Conservation (phyloP, 2,888 invertebrate species). For the Tholera decimalis region DNA sequence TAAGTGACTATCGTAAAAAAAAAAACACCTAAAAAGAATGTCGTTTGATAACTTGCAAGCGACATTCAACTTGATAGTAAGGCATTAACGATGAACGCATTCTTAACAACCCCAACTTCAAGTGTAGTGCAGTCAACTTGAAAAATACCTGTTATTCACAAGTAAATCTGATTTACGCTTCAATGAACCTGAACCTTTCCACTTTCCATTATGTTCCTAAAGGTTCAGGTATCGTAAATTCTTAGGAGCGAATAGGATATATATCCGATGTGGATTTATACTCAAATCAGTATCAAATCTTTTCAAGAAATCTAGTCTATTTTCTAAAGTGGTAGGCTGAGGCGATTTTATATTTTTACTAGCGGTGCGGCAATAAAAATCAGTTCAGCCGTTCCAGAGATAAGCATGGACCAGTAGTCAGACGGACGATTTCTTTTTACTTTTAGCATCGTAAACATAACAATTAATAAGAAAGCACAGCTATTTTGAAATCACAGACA, state of each 20-base stretch:
- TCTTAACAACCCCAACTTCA: background rate
- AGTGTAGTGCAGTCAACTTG: slow-evolving; percentile 14
- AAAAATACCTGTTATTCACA: slow-evolving; percentile 33
- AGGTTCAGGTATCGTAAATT: slow-evolving; percentile 51
- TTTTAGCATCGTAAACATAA: no score
- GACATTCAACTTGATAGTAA: background rate
- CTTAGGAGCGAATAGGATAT: slow-evolving; percentile 31
- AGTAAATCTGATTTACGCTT: slow-evolving; percentile 42
- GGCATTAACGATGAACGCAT: background rate
- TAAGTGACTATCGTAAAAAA: no score
- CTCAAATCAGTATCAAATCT: no score
- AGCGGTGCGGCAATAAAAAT: no score
- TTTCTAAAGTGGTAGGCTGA: no score
- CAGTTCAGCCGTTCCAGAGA: no score
- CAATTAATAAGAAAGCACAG: no score
- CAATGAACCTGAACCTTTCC: slow-evolving; percentile 34
- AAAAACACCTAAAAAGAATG: background rate
- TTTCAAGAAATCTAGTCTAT: no score
- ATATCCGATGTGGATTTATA: slow-evolving; percentile 25
- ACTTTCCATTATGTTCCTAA: slow-evolving; percentile 43
- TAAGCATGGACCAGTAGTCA: no score
- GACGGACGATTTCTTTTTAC: no score
- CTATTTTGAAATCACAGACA: no score
- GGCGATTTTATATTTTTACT: no score
- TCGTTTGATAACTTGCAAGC: background rate